Evolutionary conservation across 1,140 invertebrate species (phyloP).

Genomic region (Mesaphorura yosii): DNA sequence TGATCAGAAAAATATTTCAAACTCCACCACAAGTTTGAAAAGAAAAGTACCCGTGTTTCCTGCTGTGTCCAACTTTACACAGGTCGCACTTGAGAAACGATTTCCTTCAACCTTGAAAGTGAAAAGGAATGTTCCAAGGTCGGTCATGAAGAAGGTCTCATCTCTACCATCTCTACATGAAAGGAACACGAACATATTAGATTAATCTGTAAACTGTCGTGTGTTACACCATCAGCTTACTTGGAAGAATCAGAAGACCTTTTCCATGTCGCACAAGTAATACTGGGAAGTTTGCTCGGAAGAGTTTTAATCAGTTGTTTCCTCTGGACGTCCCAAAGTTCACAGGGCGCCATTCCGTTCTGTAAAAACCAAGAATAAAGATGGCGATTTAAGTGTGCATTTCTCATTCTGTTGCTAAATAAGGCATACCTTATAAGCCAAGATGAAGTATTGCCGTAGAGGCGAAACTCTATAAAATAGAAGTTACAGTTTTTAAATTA

Average conservation of each 20-base stretch:
- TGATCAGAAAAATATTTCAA: constrained; percentile 23
- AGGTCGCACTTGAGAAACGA: constrained; percentile 26
- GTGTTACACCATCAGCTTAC: not conserved
- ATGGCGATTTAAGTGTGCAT: too few relatives aligned
- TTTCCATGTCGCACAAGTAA: constrained; percentile 27
- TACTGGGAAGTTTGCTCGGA: constrained; percentile 27
- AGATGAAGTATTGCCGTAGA: constrained; percentile 20
- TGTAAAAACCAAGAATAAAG: constrained; percentile 8
- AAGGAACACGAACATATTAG: not conserved
- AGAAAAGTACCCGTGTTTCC: constrained; percentile 24
- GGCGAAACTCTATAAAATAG: too few relatives aligned
- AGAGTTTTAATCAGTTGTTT: constrained; percentile 27
- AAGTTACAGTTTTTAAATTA: too few relatives aligned
- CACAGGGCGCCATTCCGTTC: constrained; percentile 29
- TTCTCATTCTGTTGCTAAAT: too few relatives aligned
- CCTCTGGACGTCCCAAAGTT: constrained; percentile 26
- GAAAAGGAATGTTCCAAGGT: constrained; percentile 27
- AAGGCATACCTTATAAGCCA: constrained; percentile 26
- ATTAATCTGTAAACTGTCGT: not conserved
- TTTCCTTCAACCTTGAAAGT: constrained; percentile 29
- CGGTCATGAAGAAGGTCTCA: constrained; percentile 29
- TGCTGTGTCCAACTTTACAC: constrained; percentile 27
- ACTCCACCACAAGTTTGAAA: constrained; percentile 16
- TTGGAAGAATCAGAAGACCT: constrained; percentile 13
- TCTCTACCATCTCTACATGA: constrained; percentile 11